These are phyloP conservation scores for Pristionchus pacificus DNA, from an alignment of 1,140 invertebrate genomes.

Conservation along the genomic window DNA sequence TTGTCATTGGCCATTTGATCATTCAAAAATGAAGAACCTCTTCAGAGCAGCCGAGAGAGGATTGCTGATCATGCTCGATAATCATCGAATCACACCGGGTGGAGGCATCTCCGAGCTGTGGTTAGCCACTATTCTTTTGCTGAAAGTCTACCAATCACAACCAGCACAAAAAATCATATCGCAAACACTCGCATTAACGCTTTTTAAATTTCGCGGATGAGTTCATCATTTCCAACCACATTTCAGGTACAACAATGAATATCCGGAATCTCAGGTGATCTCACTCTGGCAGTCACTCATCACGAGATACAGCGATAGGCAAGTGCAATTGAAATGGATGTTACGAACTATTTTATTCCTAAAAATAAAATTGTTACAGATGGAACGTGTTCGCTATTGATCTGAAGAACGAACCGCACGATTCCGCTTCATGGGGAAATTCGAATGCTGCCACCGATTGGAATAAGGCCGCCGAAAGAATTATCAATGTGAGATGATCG, in stretches of 20 bases:
- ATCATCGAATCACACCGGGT: background rate
- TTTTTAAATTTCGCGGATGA: too few relatives aligned
- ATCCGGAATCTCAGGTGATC: background rate
- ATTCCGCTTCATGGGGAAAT: background rate
- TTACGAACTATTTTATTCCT: background rate
- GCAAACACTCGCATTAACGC: too few relatives aligned
- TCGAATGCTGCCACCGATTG: background rate
- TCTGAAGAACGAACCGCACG: slow-evolving; percentile 8
- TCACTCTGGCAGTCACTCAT: background rate
- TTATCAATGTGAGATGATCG: background rate
- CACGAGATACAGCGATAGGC: background rate
- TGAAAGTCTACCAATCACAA: too few relatives aligned
- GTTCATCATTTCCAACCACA: background rate
- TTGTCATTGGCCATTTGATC: background rate
- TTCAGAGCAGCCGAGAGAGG: background rate
- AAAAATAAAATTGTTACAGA: background rate
- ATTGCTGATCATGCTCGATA: background rate
- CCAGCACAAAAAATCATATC: too few relatives aligned
- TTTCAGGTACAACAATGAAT: background rate
- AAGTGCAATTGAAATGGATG: too few relatives aligned
- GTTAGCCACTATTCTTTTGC: too few relatives aligned
- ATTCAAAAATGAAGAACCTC: too few relatives aligned
- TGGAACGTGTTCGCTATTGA: slow-evolving; percentile 1
- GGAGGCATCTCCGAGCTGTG: background rate
- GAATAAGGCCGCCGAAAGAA: background rate